Evolutionary conservation across 2,888 invertebrate genomes (phyloP).

Genomic region (Cheilosia vulpina): DNA sequence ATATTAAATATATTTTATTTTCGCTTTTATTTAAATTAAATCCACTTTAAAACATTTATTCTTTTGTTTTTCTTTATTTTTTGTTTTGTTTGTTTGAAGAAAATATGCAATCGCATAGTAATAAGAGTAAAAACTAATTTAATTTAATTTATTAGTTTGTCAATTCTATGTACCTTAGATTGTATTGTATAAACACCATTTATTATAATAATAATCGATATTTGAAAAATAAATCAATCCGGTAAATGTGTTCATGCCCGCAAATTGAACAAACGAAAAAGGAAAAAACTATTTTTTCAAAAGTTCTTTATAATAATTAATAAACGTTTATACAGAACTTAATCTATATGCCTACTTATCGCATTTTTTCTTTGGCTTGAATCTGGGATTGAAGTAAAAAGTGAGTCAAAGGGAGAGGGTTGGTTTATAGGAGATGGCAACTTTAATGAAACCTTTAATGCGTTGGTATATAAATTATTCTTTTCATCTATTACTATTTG

Average conservation of each 20-base stretch:
- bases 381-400: slow-evolving; percentile 14
- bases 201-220: slow-evolving; percentile 48
- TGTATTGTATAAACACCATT: slow-evolving; percentile 31
- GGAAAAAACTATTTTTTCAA: neutral
- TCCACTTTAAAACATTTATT: slow-evolving; percentile 29
- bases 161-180: slow-evolving; percentile 55
- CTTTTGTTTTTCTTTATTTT: neutral
- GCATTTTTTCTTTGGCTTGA: slow-evolving; percentile 22
- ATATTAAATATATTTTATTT: slow-evolving; percentile 37
- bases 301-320: slow-evolving; percentile 5
- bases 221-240: slow-evolving; percentile 13
- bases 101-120: slow-evolving; percentile 48
- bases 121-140: slow-evolving; percentile 61
- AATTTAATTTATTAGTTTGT: slow-evolving; percentile 48
- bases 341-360: slow-evolving; percentile 1
- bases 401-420: neutral
- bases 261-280: slow-evolving; percentile 1
- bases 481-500: neutral
- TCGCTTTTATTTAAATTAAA: slow-evolving; percentile 49
- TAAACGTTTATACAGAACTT: slow-evolving; percentile 41
- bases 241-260: slow-evolving; percentile 1
- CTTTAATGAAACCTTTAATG: slow-evolving; percentile 49
- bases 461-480: neutral
- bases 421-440: slow-evolving; percentile 8
- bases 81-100: slow-evolving; percentile 32